Evolutionary conservation across 2,113 vertebrate genomes (phyloP).

Genomic region (Epinephelus fuscoguttatus): DNA sequence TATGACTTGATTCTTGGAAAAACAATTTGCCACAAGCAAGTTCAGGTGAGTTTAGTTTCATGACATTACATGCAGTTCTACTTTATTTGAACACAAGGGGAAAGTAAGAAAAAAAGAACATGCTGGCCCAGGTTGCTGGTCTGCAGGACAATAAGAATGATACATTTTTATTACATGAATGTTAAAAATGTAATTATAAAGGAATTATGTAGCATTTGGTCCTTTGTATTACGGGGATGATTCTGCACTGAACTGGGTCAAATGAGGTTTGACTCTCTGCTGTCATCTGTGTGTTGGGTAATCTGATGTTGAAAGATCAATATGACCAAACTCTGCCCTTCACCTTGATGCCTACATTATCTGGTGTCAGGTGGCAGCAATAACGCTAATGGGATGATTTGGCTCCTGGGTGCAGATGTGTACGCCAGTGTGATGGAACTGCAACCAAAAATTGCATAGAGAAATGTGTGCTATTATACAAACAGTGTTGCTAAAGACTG

Average conservation of each 20-base stretch:
- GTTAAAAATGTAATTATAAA: not conserved
- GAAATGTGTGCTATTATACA: not conserved
- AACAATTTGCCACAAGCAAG: not conserved
- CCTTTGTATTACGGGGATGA: not conserved
- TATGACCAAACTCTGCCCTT: slow-evolving; percentile 68
- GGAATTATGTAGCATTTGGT: not conserved
- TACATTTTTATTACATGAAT: not conserved
- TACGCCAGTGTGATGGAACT: not conserved
- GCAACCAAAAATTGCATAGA: not conserved
- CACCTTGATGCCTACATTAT: slow-evolving; percentile 54
- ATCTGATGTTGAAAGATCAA: slow-evolving; percentile 73
- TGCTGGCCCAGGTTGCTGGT: too few relatives aligned
- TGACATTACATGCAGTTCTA: not conserved
- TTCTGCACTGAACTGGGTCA: not conserved
- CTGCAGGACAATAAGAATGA: not conserved
- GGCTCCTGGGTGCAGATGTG: slow-evolving; percentile 68
- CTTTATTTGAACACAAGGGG: too few relatives aligned
- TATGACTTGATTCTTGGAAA: too few relatives aligned
- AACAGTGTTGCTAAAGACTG: not conserved
- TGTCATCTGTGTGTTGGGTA: slow-evolving; percentile 40
- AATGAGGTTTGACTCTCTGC: slow-evolving; percentile 47
- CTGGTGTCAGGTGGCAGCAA: slow-evolving; percentile 78
- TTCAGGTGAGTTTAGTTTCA: not conserved
- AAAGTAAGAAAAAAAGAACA: not conserved
- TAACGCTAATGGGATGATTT: slow-evolving; percentile 82